Evolutionary conservation across 2,888 invertebrate species (phyloP), one percentile per base, ranked within the genome.

Genomic region (Neocrepidodera transversa): DNA sequence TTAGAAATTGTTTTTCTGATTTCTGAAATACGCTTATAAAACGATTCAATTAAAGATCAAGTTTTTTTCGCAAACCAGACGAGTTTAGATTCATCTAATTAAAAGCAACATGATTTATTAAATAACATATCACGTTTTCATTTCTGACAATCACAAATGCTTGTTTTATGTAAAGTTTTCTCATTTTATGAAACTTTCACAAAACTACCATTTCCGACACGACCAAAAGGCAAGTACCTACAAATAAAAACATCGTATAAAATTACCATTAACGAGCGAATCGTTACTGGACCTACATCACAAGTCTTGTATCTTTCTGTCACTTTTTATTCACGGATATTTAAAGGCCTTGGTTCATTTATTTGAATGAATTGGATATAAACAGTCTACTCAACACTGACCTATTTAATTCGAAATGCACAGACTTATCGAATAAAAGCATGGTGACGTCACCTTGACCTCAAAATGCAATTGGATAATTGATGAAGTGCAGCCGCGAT

Each of bases 331-430:
- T 6, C n/a, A 23, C n/a, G 40, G 10, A 10, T 4, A 40, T 30
- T 30, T 17, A 2, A 18, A 53, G 23, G 38, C 57, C 54, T 62
- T 50, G 60, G 13, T 43, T 35, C 36, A 40, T 20, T 49, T 52
- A 54, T 63, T 49, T 16, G 42, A 47, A n/a, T n/a, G n/a, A n/a
- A n/a, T 43, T 48, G 17, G 32, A 52, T 40, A 51, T 50, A 57
- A 57, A 56, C 56, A 62, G 49, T 56, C 50, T 23, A 58, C 48
- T 58, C 38, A 60, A 52, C 54, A 60, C 47, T 60, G 60, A 63
- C 63, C 63, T 53, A 60, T 57, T 54, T 60, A 55, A 53, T 53
- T 42, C 40, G 53, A 60, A 40, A 53, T 57, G 26, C 36, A 53
- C 51, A 47, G 49, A 62, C 40, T 58, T 58, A 56, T 57, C 43